Conservation (phyloP, 2,888 invertebrate species). For the Orthonychiurus folsomi region DNA sequence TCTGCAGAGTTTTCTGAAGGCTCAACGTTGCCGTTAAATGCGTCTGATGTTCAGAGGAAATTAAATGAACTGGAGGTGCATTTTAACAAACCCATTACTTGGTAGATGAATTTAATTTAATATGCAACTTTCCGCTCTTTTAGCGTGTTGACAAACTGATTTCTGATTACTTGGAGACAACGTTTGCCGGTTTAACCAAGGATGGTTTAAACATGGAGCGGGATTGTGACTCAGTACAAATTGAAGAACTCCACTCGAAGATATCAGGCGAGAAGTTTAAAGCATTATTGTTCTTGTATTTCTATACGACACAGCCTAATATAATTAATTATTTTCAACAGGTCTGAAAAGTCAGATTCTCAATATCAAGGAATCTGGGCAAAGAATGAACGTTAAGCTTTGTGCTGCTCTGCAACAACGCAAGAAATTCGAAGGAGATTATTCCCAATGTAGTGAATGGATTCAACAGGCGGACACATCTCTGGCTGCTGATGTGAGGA, state of each 20-base stretch:
- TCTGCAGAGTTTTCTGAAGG: conserved; percentile 55
- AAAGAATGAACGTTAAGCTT: conserved; percentile 61
- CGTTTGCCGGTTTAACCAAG: conserved; percentile 64
- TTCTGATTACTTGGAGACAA: conserved; percentile 51
- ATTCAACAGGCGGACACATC: conserved; percentile 81
- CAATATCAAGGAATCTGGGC: conserved; percentile 8
- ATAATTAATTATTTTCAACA: too few species aligned
- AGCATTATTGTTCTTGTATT: too few species aligned
- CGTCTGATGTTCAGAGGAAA: conserved; percentile 72
- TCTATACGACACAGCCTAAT: too few species aligned
- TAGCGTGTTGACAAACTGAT: conserved; percentile 10
- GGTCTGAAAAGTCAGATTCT: conserved; percentile 6
- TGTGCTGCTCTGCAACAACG: conserved; percentile 66
- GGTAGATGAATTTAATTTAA: too few species aligned
- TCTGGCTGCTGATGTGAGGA: conserved; percentile 67
- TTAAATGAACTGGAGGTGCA: conserved; percentile 61
- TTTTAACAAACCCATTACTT: too few species aligned
- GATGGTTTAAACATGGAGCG: conserved; percentile 62
- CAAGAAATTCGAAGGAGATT: conserved; percentile 69
- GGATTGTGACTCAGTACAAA: conserved; percentile 63
- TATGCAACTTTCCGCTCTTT: too few species aligned
- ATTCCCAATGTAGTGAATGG: conserved; percentile 77
- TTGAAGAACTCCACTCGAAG: too few species aligned
- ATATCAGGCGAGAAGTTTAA: too few species aligned
- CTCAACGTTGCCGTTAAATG: conserved; percentile 59